Base-by-base conservation (phyloP, 2,113 vertebrate species). In the Pteropus alecto region DNA sequence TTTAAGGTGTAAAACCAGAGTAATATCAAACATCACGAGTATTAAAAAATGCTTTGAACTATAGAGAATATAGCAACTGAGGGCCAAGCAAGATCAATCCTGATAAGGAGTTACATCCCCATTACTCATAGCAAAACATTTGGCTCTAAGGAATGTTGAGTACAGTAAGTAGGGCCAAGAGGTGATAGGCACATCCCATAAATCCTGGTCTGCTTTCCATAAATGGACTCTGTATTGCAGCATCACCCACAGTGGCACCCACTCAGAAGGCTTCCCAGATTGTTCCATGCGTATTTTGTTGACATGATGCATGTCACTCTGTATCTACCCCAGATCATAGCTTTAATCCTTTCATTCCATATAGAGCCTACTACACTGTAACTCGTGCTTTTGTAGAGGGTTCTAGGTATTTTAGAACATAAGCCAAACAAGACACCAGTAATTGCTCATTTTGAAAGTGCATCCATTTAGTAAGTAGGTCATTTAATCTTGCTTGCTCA, bases 1-100 rank as follows among this genome's bases (percentile, higher is more conserved):
- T 82, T 89, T 94, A 46, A 58, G 13, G 5, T 91, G 13, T 81
- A 86, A 94, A 92, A 92, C 41, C n/a, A 83, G 48, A 95, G 68
- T 7, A 94, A 63, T 54, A 58, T 83, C 18, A 95, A 90, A 35
- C 60, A 14, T 83, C 56, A 14, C 30, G 82, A 71, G 30, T 18
- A 51, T 84, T 86, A 95, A 95, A 79, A 73, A 73, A 70, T 76
- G 18, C 30, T 56, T 61, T 96, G 67, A 90, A 85, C 24, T 83
- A 7, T 35, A 84, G 43, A 90, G 16, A 67, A 63, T 61, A 13
- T 81, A 71, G 28, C 58, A 81, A 22, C 22, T 61, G 77, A 19
- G n/a, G 88, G 7, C 43, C 67, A 93, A 71, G 9, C 11, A 63
- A 77, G 43, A 61, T 61, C 65, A 96, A 21, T 51, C 7, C 28